These are phyloP conservation scores for Epinotia nisella DNA, from an alignment of 2,888 invertebrate species.

Conservation along the genomic window DNA sequence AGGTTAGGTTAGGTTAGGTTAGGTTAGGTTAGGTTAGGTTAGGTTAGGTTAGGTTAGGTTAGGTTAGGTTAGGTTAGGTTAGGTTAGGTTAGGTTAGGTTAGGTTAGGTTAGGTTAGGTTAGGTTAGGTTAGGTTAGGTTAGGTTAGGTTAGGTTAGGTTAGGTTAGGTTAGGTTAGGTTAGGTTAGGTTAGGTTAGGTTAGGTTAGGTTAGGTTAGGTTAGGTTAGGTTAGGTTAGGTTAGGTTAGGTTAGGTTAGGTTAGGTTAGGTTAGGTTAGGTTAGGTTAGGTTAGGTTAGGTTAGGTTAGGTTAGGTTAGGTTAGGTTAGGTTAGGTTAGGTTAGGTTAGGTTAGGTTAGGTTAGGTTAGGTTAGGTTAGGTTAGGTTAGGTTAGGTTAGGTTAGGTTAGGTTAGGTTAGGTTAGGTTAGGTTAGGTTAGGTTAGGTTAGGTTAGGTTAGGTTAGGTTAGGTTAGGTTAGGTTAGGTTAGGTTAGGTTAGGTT, in stretches of 20 bases:
- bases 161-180: neutral
- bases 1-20: constrained; percentile 34
- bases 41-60: constrained; percentile 48
- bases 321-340: too few species aligned
- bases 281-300: too few species aligned
- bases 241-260: too few species aligned
- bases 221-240: neutral
- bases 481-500: constrained; percentile 45
- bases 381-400: neutral
- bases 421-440: constrained; percentile 44
- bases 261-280: too few species aligned
- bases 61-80: constrained; percentile 43
- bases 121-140: constrained; percentile 17
- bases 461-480: constrained; percentile 48
- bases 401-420: constrained; percentile 31
- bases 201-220: neutral
- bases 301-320: too few species aligned
- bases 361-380: too few species aligned
- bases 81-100: constrained; percentile 18
- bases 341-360: too few species aligned
- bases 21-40: constrained; percentile 43
- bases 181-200: neutral
- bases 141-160: constrained; percentile 10
- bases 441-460: constrained; percentile 50
- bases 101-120: constrained; percentile 21